A percentile compares a stretch with the other conserved stretches of the same genome.
Evolutionary conservation across 2,797 vertebrate species (phyloP).

Genomic region (Cetoscarus ocellatus): DNA sequence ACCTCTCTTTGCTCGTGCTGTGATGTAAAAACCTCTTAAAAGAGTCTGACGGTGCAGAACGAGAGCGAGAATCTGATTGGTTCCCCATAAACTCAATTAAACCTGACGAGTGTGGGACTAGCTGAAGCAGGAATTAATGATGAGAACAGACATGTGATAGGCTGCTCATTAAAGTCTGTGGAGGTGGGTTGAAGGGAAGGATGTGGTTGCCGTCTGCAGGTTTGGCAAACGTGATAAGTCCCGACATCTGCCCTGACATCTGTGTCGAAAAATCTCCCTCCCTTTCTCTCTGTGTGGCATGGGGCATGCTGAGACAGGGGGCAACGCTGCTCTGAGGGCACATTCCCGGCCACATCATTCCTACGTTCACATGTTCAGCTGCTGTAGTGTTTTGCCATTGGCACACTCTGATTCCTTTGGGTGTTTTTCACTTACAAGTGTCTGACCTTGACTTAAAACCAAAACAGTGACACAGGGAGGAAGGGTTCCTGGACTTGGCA

Average conservation of each 20-base stretch:
- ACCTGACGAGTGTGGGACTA: conserved; percentile 55
- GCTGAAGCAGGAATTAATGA: conserved; percentile 49
- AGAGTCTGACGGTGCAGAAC: conserved; percentile 45
- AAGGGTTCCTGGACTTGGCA: too few relatives aligned
- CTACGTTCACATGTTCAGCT: conserved; percentile 29
- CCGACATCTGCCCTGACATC: conserved; percentile 41
- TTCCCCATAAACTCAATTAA: conserved; percentile 63
- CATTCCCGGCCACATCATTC: conserved; percentile 38
- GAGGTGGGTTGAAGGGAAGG: conserved; percentile 29
- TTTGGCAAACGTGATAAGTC: conserved; percentile 21
- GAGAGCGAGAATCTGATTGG: conserved; percentile 56
- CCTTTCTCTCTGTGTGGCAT: conserved; percentile 7
- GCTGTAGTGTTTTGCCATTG: conserved; percentile 3
- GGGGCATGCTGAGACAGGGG: conserved; percentile 47
- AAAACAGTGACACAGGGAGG: too few relatives aligned
- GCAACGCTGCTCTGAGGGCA: conserved; percentile 20
- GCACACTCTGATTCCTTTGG: background rate
- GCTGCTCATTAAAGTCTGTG: conserved; percentile 54
- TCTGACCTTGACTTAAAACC: background rate
- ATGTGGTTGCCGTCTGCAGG: conserved; percentile 42
- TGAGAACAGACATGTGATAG: conserved; percentile 57
- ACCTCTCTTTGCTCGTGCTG: conserved; percentile 29
- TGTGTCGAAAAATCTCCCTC: conserved; percentile 6
- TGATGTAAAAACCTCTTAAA: conserved; percentile 45
- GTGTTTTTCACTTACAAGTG: background rate